Percentiles rank a stretch among this genome's conserved stretches.
Conservation (phyloP, 2,113 vertebrate species). For the Sebastes fasciatus region DNA sequence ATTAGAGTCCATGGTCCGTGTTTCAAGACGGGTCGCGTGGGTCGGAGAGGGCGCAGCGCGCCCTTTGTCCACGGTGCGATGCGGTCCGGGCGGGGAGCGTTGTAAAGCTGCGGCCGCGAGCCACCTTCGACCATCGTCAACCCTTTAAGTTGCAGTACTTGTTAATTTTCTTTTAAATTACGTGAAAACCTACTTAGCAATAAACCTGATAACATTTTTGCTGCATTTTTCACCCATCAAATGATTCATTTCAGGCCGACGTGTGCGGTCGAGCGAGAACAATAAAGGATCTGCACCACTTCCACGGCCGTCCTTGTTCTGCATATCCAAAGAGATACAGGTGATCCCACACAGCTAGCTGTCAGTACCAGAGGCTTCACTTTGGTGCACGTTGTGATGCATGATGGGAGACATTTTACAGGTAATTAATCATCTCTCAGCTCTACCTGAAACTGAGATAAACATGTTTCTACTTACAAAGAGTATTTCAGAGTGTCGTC, state of each 20-base stretch:
- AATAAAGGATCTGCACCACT: not conserved
- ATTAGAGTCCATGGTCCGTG: too few relatives aligned
- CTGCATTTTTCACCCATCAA: not conserved
- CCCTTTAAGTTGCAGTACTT: too few relatives aligned
- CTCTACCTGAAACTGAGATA: not conserved
- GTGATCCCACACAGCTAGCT: too few relatives aligned
- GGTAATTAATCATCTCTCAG: not conserved
- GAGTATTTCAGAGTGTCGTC: conserved; percentile 85
- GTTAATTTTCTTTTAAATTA: too few relatives aligned
- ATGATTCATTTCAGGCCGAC: not conserved
- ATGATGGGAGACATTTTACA: not conserved
- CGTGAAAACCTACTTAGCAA: not conserved
- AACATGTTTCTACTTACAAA: conserved; percentile 64
- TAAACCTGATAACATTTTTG: not conserved
- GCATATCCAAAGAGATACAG: too few relatives aligned
- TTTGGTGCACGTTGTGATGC: not conserved
- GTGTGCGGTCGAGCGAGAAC: not conserved
- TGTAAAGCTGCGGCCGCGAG: too few relatives aligned
- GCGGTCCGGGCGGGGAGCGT: too few relatives aligned
- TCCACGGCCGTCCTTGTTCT: not conserved
- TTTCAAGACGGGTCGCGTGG: too few relatives aligned
- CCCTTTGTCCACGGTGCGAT: too few relatives aligned
- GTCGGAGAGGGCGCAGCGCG: too few relatives aligned
- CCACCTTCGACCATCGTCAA: too few relatives aligned
- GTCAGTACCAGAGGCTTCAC: not conserved